phyloP scores from a whole-genome alignment of 2,888 invertebrate species.

The Globia sparganii region DNA sequence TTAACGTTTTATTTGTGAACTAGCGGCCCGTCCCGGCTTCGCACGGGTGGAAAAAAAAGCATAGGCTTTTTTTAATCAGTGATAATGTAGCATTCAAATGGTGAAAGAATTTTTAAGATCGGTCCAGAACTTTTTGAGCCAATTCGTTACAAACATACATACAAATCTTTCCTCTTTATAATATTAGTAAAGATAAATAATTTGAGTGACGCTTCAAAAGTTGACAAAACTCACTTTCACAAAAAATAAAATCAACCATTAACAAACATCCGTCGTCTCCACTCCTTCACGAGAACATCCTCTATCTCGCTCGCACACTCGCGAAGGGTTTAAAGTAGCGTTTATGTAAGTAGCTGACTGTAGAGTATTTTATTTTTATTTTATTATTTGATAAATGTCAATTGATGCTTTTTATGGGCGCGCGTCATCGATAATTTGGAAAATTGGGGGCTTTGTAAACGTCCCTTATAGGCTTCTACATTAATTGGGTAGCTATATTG shows the following conservation, averaged over 20 bases:
- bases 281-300: slow-evolving; percentile 66
- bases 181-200: too few species aligned
- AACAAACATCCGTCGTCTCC: slow-evolving; percentile 69
- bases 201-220: not conserved
- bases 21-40: too few species aligned
- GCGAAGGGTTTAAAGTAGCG: slow-evolving; percentile 78
- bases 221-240: slow-evolving; percentile 23
- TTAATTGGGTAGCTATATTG: not conserved
- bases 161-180: too few species aligned
- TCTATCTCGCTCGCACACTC: slow-evolving; percentile 76
- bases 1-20: too few species aligned
- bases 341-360: slow-evolving; percentile 75
- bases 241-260: slow-evolving; percentile 22
- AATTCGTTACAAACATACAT: too few species aligned
- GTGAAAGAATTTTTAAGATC: too few species aligned
- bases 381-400: slow-evolving; percentile 58
- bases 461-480: not conserved
- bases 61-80: too few species aligned
- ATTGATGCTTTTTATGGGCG: slow-evolving; percentile 34
- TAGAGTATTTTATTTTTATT: slow-evolving; percentile 46
- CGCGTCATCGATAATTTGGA: slow-evolving; percentile 33
- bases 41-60: too few species aligned
- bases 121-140: too few species aligned
- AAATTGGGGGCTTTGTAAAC: not conserved
- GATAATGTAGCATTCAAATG: too few species aligned